phyloP scores from a whole-genome alignment of 2,797 vertebrate genomes.

The Notoglanidium macrostoma region DNA sequence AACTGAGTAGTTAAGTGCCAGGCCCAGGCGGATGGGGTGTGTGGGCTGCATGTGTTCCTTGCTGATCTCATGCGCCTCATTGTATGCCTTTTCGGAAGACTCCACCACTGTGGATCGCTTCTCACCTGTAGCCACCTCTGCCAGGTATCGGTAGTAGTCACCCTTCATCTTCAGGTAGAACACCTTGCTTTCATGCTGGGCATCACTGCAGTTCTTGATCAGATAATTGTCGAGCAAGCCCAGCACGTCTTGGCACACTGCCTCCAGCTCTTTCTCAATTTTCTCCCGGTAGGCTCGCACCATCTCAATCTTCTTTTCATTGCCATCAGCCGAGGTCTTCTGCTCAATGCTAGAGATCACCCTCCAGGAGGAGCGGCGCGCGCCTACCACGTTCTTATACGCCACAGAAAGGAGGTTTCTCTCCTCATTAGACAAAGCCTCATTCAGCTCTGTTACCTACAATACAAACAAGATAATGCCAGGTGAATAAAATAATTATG shows the following conservation, averaged over 20 bases:
- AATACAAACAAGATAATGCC: conserved; percentile 38
- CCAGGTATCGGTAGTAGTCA: conserved; percentile 98
- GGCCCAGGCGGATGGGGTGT: conserved; percentile 93
- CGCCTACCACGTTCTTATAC: conserved; percentile 98
- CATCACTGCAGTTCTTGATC: conserved; percentile 98
- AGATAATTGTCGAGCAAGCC: conserved; percentile 97
- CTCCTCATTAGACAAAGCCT: conserved; percentile 96
- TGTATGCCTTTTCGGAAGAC: conserved; percentile 96
- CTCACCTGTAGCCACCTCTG: conserved; percentile 96
- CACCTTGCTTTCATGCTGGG: conserved; percentile 98
- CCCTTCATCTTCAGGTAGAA: conserved; percentile 99
- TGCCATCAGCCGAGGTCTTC: conserved; percentile 96
- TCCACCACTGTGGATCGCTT: conserved; percentile 94
- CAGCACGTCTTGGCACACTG: conserved; percentile 96
- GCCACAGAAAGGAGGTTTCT: conserved; percentile 95
- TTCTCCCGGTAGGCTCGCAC: conserved; percentile 96
- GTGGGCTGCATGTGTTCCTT: conserved; percentile 99
- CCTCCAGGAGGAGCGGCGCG: conserved; percentile 95
- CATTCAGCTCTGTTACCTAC: conserved; percentile 96
- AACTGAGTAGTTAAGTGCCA: conserved; percentile 99
- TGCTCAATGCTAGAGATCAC: conserved; percentile 99
- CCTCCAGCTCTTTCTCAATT: conserved; percentile 97
- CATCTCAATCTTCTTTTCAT: conserved; percentile 99
- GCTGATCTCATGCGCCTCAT: conserved; percentile 98
- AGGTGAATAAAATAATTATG: not conserved